A percentile compares a stretch with the other conserved stretches of the same genome.
These are phyloP conservation scores for Drosophila antonietae DNA, from an alignment of 2,888 invertebrate genomes.

Conservation along the genomic window DNA sequence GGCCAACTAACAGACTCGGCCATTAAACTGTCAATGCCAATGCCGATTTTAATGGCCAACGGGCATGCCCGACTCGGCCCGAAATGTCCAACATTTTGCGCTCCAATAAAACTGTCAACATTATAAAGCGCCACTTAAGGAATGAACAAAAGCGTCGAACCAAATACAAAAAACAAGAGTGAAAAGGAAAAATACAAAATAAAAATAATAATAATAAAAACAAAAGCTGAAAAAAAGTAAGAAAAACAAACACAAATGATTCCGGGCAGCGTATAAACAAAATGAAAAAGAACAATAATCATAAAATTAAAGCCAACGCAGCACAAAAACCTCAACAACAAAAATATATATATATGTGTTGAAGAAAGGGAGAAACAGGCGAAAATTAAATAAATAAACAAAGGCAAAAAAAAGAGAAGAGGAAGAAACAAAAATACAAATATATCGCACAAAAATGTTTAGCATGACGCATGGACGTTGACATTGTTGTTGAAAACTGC, in stretches of 20 bases:
- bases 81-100: constrained; percentile 67
- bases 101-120: constrained; percentile 77
- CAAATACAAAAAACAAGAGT: constrained; percentile 4
- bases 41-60: constrained; percentile 10
- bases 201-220: constrained; percentile 2
- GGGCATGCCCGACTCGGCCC: constrained; percentile 30
- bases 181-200: constrained; percentile 21
- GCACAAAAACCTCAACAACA: constrained; percentile 41
- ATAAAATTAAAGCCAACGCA: constrained; percentile 73
- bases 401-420: not conserved
- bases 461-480: constrained; percentile 72
- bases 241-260: constrained; percentile 27
- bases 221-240: constrained; percentile 17
- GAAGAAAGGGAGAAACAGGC: constrained; percentile 32
- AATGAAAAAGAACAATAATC: constrained; percentile 65
- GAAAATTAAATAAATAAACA: constrained; percentile 71
- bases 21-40: constrained; percentile 23
- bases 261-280: constrained; percentile 23
- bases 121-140: constrained; percentile 78
- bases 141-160: constrained; percentile 66
- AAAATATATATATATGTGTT: not conserved
- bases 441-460: constrained; percentile 47
- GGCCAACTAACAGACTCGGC: constrained; percentile 5
- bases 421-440: not conserved
- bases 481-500: constrained; percentile 75